Conservation (phyloP, 2,113 vertebrate species). For the Chaetura pelagica region DNA sequence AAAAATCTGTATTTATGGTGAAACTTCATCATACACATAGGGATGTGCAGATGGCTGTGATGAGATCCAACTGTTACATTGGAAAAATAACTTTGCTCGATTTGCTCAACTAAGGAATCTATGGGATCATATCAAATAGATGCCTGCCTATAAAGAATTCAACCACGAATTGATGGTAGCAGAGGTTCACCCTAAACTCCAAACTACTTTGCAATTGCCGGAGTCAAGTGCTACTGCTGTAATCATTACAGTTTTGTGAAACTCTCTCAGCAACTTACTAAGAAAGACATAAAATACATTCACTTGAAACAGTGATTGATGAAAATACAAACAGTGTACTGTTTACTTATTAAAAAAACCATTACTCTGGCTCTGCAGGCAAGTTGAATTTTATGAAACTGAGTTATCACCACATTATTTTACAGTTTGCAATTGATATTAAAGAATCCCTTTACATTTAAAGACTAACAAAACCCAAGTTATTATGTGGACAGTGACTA, state of each 20-base stretch:
- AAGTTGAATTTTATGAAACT: neutral
- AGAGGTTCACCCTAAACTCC: neutral
- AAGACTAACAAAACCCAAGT: neutral
- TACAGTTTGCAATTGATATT: neutral
- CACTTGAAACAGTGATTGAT: neutral
- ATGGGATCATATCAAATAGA: neutral
- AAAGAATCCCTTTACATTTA: neutral
- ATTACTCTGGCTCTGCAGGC: neutral
- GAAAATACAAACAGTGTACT: neutral
- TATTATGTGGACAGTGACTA: neutral
- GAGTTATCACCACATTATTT: neutral
- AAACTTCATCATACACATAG: neutral
- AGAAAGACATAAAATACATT: constrained; percentile 7
- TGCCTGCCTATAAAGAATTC: neutral
- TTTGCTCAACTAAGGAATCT: neutral
- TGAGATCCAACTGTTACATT: neutral
- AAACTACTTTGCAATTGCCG: neutral
- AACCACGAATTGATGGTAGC: neutral
- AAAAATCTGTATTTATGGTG: neutral
- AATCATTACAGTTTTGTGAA: neutral
- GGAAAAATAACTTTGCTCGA: neutral
- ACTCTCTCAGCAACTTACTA: neutral
- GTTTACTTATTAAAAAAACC: neutral
- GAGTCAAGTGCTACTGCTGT: neutral
- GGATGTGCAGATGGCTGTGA: neutral